Evolutionary conservation across 2,113 vertebrate genomes (phyloP), one percentile per base, ranked within the genome.

Genomic region (Spilogale gracilis): DNA sequence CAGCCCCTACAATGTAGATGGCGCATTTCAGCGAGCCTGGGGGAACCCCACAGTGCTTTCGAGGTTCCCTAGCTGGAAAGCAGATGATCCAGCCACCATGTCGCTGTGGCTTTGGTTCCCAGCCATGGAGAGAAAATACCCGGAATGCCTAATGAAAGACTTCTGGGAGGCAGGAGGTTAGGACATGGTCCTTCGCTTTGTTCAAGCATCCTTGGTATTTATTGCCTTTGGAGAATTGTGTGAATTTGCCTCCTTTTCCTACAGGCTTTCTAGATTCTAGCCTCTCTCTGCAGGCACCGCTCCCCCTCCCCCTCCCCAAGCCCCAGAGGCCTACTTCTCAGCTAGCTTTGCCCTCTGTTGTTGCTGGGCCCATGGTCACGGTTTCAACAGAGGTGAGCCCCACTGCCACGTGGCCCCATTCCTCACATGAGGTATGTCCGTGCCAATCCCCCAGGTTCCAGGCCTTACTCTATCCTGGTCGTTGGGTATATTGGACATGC

Each of bases 381-480:
- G 9, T 48, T 45, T 45, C 56, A 27, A 5, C n/a, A 30, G 48
- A 60, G 32, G 78, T 2, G 45, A 54, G 71, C 71, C 48, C 38
- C n/a, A 21, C 80, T 5, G 0, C 56, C 38, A 10, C 0, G 3
- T n/a, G 60, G 58, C 76, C 71, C 25, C 1, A 0, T 65, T 58
- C 78, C 61, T 73, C 85, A 1, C 0, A 13, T 18, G n/a, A 48
- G 10, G 14, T 16, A 1, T 23, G 32, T 58, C n/a, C 27, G 43
- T 43, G 85, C n/a, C 69, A 25, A 3, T 13, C 38, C 18, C 65
- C 92, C 43, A 30, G 0, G 17, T 10, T 43, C 45, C 32, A 60
- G 69, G 27, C 32, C 38, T 4, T 9, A 3, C 9, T 56, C 85
- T 14, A 4, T 61, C 45, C 14, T 25, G 13, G 1, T 12, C 5